phyloP scores from a whole-genome alignment of 2,113 vertebrate species.

The Hippocampus abdominalis region DNA sequence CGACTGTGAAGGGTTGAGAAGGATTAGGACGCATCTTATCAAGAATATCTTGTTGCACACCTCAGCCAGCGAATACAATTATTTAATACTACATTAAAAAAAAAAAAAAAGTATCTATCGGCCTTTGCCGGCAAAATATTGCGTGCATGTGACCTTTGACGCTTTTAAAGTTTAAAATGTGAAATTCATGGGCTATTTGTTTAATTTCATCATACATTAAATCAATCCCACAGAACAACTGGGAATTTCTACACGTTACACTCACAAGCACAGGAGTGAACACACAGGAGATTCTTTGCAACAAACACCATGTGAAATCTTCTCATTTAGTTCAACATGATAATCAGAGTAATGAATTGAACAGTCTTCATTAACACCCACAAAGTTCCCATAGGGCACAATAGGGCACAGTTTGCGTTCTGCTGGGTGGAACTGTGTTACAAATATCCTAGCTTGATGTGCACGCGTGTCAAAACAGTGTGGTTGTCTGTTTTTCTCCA shows the following conservation, averaged over 20 bases:
- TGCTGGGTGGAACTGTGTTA: conserved; percentile 58
- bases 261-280: not conserved
- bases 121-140: not conserved
- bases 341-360: not conserved
- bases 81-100: not conserved
- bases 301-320: conserved; percentile 6
- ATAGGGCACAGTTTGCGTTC: too few species aligned
- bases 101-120: too few species aligned
- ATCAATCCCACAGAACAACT: not conserved
- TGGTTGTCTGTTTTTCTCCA: conserved; percentile 32
- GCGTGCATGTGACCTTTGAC: not conserved
- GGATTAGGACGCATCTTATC: not conserved
- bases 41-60: not conserved
- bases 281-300: not conserved
- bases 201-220: not conserved
- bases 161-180: not conserved
- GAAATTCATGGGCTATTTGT: not conserved
- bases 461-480: conserved; percentile 43
- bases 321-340: not conserved
- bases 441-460: conserved; percentile 57
- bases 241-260: not conserved
- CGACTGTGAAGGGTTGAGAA: not conserved
- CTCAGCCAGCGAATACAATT: not conserved
- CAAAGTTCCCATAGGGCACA: conserved; percentile 49
- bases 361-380: conserved; percentile 17